A percentile compares a stretch with the other conserved stretches of the same genome.
These are phyloP conservation scores for Spea hammondii DNA, from an alignment of 2,797 vertebrate species.

Conservation along the genomic window DNA sequence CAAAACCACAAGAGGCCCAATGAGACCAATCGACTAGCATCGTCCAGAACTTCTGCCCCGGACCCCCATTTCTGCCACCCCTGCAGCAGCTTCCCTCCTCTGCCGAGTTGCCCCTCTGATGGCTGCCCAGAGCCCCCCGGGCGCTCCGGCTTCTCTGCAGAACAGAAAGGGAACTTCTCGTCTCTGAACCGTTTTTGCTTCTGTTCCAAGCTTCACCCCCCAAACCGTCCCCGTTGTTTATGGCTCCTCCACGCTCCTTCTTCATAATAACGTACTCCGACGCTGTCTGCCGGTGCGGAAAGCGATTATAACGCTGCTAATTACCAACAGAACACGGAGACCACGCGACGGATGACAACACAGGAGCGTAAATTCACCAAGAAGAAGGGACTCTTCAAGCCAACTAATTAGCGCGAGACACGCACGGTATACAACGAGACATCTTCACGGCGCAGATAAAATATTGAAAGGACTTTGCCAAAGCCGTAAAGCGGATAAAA, in stretches of 20 bases:
- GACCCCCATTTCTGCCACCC: too few relatives aligned
- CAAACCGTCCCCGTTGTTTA: not conserved
- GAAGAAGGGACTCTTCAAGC: not conserved
- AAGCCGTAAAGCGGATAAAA: not conserved
- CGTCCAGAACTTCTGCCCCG: too few relatives aligned
- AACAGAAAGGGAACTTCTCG: too few relatives aligned
- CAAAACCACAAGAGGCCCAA: too few relatives aligned
- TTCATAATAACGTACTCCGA: slow-evolving; percentile 1
- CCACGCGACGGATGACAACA: slow-evolving; percentile 11
- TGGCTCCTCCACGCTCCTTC: not conserved
- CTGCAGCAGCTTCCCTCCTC: too few relatives aligned
- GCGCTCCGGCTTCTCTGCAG: too few relatives aligned
- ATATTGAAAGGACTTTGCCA: not conserved
- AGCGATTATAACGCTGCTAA: slow-evolving; percentile 23
- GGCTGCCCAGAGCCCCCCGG: too few relatives aligned
- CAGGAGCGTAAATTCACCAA: slow-evolving; percentile 16
- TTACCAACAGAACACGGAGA: slow-evolving; percentile 17
- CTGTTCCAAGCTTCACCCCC: not conserved
- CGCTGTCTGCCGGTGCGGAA: not conserved
- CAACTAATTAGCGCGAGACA: slow-evolving; percentile 37
- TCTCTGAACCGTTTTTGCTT: too few relatives aligned
- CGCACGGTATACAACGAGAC: not conserved
- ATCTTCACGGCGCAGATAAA: not conserved
- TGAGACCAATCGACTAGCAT: too few relatives aligned
- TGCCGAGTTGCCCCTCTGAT: too few relatives aligned